Percentiles rank a stretch among this genome's conserved stretches.
phyloP scores from a whole-genome alignment of 2,797 vertebrate genomes.

The Acrossocheilus wenchowensis region DNA sequence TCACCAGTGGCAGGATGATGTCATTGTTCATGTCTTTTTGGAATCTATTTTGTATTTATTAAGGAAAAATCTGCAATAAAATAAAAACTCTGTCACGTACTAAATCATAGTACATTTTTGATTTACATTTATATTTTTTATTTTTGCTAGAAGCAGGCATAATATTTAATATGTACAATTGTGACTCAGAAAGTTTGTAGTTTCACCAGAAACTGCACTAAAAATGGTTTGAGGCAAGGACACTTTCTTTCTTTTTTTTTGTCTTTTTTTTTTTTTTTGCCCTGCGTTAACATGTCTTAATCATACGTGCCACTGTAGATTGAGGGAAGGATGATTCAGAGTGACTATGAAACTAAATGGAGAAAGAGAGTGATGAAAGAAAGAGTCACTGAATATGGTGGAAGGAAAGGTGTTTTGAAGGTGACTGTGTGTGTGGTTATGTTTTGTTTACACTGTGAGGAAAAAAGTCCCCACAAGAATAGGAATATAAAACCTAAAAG shows the following conservation, averaged over 20 bases:
- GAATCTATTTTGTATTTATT: background rate
- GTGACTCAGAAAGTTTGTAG: background rate
- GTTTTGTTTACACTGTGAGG: background rate
- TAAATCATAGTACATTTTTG: background rate
- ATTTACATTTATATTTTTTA: background rate
- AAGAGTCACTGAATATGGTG: constrained; percentile 17
- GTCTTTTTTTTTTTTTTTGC: background rate
- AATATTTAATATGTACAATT: background rate
- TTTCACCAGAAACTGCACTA: background rate
- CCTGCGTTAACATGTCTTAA: constrained; percentile 15
- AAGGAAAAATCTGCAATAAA: background rate
- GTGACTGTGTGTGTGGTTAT: background rate
- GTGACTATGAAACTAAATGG: constrained; percentile 20
- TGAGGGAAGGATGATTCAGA: constrained; percentile 31
- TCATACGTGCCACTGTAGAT: constrained; percentile 17
- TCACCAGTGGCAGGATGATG: constrained; percentile 17
- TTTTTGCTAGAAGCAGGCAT: background rate
- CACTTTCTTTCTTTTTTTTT: constrained; percentile 4
- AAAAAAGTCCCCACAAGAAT: background rate
- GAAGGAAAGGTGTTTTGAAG: constrained; percentile 8
- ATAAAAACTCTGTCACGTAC: background rate
- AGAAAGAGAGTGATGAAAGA: constrained; percentile 8
- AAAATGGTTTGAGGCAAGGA: constrained; percentile 29
- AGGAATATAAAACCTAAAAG: background rate
- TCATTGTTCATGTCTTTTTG: background rate